phyloP scores from a whole-genome alignment of 2,113 vertebrate species.

The Haplochromis vanheusdeni region DNA sequence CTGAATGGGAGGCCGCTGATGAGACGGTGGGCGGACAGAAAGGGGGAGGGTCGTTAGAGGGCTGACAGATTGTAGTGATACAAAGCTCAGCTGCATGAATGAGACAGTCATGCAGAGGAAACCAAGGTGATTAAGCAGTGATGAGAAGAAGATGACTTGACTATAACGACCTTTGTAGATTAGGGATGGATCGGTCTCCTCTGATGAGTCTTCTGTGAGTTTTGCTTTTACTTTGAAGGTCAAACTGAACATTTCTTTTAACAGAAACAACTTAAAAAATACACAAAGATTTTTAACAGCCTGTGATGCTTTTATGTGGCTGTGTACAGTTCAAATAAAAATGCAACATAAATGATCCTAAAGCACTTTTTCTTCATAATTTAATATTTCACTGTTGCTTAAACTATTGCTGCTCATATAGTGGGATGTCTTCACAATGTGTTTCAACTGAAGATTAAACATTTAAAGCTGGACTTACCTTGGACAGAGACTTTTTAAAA shows the following conservation, averaged over 20 bases:
- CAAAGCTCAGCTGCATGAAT: not conserved
- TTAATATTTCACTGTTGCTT: not conserved
- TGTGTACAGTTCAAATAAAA: not conserved
- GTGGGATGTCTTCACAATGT: not conserved
- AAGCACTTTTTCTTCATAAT: not conserved
- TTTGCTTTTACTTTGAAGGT: not conserved
- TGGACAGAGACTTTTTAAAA: not conserved
- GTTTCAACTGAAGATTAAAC: not conserved
- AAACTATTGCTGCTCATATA: not conserved
- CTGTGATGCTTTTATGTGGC: not conserved
- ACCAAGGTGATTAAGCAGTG: not conserved
- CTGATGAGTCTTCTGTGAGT: not conserved
- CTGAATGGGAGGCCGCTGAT: conserved; percentile 1
- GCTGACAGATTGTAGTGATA: not conserved
- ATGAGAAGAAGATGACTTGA: not conserved
- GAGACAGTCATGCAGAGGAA: not conserved
- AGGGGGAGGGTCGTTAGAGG: not conserved
- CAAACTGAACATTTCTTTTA: not conserved
- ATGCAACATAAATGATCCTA: not conserved
- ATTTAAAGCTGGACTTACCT: not conserved
- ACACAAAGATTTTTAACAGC: not conserved
- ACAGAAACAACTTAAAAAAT: not conserved
- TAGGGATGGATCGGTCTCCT: not conserved
- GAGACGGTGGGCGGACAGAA: not conserved
- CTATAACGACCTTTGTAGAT: not conserved